phyloP scores from a whole-genome alignment of 2,888 invertebrate species.

The Xanthorhoe spadicearia region DNA sequence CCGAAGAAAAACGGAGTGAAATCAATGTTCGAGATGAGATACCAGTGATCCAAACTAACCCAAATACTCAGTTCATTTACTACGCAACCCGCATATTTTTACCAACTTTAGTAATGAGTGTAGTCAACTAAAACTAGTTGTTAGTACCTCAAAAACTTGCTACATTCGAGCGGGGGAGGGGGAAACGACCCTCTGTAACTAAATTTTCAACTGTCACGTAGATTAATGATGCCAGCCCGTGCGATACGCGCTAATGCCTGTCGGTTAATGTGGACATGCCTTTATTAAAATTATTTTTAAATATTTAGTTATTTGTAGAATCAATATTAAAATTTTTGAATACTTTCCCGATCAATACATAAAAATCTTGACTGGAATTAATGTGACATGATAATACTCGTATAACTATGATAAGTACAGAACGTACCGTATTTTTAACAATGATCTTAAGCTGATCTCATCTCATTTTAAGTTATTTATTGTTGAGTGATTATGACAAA shows the following conservation, averaged over 20 bases:
- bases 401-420: too few relatives aligned
- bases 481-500: too few relatives aligned
- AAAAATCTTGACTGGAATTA: too few relatives aligned
- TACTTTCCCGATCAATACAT: too few relatives aligned
- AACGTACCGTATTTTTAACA: too few relatives aligned
- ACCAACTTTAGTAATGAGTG: conserved; percentile 41
- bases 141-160: conserved; percentile 73
- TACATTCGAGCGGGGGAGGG: conserved; percentile 52
- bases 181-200: conserved; percentile 81
- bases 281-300: conserved; percentile 3
- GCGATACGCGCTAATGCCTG: conserved; percentile 83
- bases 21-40: too few relatives aligned
- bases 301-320: not conserved
- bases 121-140: conserved; percentile 40
- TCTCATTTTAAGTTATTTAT: too few relatives aligned
- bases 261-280: conserved; percentile 72
- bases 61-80: not conserved
- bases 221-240: conserved; percentile 85
- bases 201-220: conserved; percentile 86
- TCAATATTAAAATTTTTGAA: too few relatives aligned
- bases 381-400: too few relatives aligned
- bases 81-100: conserved; percentile 27
- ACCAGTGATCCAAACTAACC: not conserved
- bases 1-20: too few relatives aligned
- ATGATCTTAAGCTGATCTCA: too few relatives aligned